Evolutionary conservation across 2,113 vertebrate genomes (phyloP).

Genomic region (cat (Felis catus)): F.catus_Fca126_mat1.0 CM031425.1:53797001-53797500

Average conservation of each 20-base stretch:
- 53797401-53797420: no score
- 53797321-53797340: background rate
- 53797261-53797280: background rate
- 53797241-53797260: rapidly evolving
- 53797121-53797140: background rate
- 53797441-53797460: no score
- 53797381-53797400: no score
- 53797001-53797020: background rate
- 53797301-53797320: rapidly evolving
- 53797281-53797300: background rate
- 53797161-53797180: background rate
- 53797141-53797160: background rate
- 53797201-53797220: no score
- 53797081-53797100: background rate
- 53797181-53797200: background rate
- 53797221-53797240: rapidly evolving
- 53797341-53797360: background rate
- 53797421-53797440: no score
- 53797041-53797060: background rate
- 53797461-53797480: no score
- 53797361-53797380: no score
- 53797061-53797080: background rate
- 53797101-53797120: background rate
- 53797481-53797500: no score
- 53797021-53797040: no score